Base-by-base conservation (phyloP, 2,113 vertebrate species). In the Bostrychus sinensis region DNA sequence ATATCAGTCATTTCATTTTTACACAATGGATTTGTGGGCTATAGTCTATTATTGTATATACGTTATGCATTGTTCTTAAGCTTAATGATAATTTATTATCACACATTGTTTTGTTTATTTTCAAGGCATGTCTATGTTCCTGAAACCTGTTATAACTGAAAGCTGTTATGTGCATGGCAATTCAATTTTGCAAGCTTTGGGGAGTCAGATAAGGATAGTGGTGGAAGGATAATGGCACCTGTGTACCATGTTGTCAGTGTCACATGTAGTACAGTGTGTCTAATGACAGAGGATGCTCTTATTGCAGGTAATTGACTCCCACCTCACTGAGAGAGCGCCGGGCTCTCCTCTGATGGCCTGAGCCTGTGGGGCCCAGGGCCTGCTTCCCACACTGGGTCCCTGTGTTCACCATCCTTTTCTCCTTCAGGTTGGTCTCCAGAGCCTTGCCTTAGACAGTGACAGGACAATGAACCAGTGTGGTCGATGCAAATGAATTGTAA, bases 321-420 rank as follows among this genome's bases (percentile, higher is more conserved):
- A 91, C 86, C 57, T 92, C 84, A 36, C 53, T 85, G 42, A 83
- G 51, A 50, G 86, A 87, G 56, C 81, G 84, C 4, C 82, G 78
- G 71, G 82, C 39, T 82, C 87, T 88, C 78, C 84, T 89, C 81
- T 91, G 91, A 54, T 90, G 85, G 78, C 74, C 85, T 62, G 83
- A 85, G 45, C 83, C 57, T 1, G 76, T 62, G 73, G 75, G 80
- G 50, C 82, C 61, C 16, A 83, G 73, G 48, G 76, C 61, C 71
- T 91, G 89, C 62, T 91, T 93, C 39, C 89, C 91, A 84, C 92
- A 93, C 75, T 93, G 92, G 39, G 91, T 93, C 19, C 89, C 91
- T 3, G 91, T 85, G 62, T 84, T 93, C 81, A 93, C 92, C 90
- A 92, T 91, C 82, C 89, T 89, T 79, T 91, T 91, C 84, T 92